Percentiles rank a stretch among this genome's conserved stretches.
Evolutionary conservation across 2,888 invertebrate genomes (phyloP).

Genomic region (Mythimna lalbum): DNA sequence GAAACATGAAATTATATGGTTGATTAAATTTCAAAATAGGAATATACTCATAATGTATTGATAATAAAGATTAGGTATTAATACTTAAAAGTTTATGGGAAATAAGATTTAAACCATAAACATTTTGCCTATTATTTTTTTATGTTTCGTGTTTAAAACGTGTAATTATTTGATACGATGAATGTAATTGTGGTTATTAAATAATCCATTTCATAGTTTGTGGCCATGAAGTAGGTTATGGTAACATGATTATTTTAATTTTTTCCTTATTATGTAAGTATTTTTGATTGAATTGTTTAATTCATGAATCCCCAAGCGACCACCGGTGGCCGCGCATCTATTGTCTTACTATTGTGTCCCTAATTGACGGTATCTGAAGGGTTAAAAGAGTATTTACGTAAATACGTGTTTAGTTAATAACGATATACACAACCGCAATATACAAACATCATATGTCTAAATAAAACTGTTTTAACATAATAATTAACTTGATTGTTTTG

Average conservation of each 20-base stretch:
- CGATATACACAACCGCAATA: background rate
- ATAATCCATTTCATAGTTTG: constrained; percentile 32
- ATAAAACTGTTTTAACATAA: background rate
- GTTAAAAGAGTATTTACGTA: background rate
- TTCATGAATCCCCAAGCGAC: too few relatives aligned
- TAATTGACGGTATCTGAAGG: too few relatives aligned
- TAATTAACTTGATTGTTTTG: background rate
- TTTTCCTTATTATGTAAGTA: constrained; percentile 70
- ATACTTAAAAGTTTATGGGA: background rate
- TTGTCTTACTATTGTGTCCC: too few relatives aligned
- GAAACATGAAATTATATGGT: background rate
- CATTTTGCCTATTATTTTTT: constrained; percentile 13
- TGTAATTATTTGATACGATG: constrained; percentile 29
- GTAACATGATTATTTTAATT: constrained; percentile 69
- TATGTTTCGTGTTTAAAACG: constrained; percentile 22
- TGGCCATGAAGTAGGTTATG: constrained; percentile 50
- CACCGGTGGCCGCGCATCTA: too few relatives aligned
- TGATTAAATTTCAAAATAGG: constrained; percentile 5
- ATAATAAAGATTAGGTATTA: background rate
- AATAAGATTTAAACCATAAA: background rate
- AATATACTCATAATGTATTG: background rate
- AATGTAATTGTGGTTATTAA: constrained; percentile 8
- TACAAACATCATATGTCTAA: background rate
- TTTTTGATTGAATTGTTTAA: background rate
- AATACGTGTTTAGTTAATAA: too few relatives aligned